Base-by-base conservation (phyloP, 2,797 vertebrate genomes). In the Carapus acus region DNA sequence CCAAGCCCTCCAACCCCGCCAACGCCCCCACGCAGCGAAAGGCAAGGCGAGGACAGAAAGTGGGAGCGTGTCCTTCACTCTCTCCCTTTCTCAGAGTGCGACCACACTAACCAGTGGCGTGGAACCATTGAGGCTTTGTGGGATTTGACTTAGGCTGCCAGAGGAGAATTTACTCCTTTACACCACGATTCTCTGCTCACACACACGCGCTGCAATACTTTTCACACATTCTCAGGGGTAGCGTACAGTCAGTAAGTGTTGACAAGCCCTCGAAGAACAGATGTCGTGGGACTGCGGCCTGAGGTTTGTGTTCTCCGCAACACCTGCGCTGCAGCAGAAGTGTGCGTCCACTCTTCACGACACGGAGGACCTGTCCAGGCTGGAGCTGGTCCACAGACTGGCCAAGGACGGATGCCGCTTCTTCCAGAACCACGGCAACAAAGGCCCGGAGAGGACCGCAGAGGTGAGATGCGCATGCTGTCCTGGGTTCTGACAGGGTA, bases 201-300 rank as follows among this genome's bases (percentile, higher is more conserved):
- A 22, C 47, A 16, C 13, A 53, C 69, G 47, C 41, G 41, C n/a
- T 37, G 64, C 17, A 12, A 24, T 43, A 46, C 3, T 21, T 56
- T 29, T 50, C 47, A 34, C 18, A 54, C 27, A 52, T 54, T 50
- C 55, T 27, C 21, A 11, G 54, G 22, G 66, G 56, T 18, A 38
- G 49, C 36, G 62, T 27, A 45, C 46, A 42, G 36, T 52, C 45
- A 55, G 48, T 4, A 19, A 14, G 36, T 39, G 46, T 54, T 33
- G 55, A 58, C 45, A 52, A 58, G n/a, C 49, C 33, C 51, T 16
- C 39, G 33, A 58, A 21, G 21, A 17, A 2, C 39, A 54, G 69
- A 96, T 97, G 93, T 93, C 93, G 79, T 97, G 93, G 93, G 94
- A 95, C 34, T 96, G 94, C 80, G 94, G 94, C 78, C 91, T 97